Conservation (phyloP, 2,113 vertebrate genomes). For the Aplodontia rufa region DNA sequence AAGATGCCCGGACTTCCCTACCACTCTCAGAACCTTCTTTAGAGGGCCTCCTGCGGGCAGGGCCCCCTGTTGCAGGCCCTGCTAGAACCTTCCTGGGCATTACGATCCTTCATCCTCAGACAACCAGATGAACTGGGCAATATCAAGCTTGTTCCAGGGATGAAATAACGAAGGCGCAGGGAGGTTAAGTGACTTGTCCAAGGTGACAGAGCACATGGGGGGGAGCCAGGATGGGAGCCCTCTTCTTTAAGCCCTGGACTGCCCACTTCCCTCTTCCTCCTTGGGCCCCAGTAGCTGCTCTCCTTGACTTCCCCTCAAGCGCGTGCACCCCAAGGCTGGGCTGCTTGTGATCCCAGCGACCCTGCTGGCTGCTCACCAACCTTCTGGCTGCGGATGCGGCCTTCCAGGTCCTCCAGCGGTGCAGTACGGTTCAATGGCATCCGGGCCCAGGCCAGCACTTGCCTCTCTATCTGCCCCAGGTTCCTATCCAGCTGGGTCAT, state of each 20-base stretch:
- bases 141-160: neutral
- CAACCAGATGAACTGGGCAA: neutral
- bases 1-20: neutral
- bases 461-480: constrained; percentile 54
- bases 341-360: rapidly evolving
- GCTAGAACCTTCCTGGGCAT: neutral
- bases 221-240: neutral
- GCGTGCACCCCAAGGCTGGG: neutral
- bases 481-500: constrained; percentile 62
- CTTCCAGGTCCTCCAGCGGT: constrained; percentile 58
- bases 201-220: neutral
- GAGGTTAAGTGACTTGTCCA: neutral
- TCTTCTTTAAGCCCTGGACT: neutral
- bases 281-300: rapidly evolving
- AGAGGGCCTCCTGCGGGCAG: rapidly evolving
- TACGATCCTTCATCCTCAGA: neutral
- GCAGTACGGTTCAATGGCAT: neutral
- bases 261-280: neutral
- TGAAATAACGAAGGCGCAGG: neutral
- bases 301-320: neutral
- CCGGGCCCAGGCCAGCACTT: constrained; percentile 62
- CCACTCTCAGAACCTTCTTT: neutral
- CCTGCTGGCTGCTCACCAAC: neutral
- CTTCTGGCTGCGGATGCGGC: constrained; percentile 60
- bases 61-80: neutral